Evolutionary conservation across 2,113 vertebrate genomes (phyloP).

Genomic region (Mastomys coucha): DNA sequence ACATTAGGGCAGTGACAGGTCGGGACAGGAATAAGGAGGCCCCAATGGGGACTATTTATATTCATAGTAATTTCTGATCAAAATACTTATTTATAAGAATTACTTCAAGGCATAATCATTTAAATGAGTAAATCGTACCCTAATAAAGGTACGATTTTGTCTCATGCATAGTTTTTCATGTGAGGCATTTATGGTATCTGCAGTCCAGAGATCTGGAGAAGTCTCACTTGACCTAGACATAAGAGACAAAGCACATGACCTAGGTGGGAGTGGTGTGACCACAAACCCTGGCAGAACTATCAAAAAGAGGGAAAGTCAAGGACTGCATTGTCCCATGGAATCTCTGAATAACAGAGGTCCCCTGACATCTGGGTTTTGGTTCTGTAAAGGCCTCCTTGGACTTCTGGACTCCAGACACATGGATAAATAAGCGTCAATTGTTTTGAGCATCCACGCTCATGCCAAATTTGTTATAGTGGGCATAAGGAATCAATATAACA

Average conservation of each 20-base stretch:
- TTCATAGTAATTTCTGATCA: neutral
- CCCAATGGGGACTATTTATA: neutral
- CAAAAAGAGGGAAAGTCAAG: neutral
- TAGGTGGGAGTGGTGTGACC: neutral
- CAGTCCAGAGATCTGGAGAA: neutral
- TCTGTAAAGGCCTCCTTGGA: neutral
- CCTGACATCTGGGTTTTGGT: neutral
- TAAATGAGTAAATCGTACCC: neutral
- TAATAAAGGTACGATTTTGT: neutral
- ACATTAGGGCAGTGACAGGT: too few species aligned
- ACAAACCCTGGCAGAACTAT: neutral
- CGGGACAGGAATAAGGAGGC: too few species aligned
- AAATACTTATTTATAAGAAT: neutral
- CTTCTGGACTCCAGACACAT: neutral
- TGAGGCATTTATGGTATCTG: neutral
- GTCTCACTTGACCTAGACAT: neutral
- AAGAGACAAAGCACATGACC: neutral
- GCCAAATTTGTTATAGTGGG: neutral
- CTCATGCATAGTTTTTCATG: neutral
- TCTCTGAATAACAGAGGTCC: neutral
- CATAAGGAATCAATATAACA: neutral
- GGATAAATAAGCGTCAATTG: neutral
- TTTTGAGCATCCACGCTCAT: neutral
- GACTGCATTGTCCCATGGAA: neutral
- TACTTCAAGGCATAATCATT: neutral